Percentiles rank a stretch among this genome's conserved stretches.
Evolutionary conservation across 2,113 vertebrate genomes (phyloP).

Genomic region (Callionymus lyra): DNA sequence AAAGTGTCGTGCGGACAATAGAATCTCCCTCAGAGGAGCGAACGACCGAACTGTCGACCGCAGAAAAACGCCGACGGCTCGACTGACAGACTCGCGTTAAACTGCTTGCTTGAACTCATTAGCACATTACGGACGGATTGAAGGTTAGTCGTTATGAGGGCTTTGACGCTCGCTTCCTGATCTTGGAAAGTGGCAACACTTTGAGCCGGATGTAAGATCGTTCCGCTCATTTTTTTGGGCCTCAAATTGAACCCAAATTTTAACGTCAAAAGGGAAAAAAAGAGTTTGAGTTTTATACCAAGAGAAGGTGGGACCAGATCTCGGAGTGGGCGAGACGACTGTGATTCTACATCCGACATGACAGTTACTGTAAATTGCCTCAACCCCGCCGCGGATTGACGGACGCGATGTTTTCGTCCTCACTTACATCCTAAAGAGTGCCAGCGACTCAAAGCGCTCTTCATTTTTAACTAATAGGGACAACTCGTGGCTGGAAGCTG

Average conservation of each 20-base stretch:
- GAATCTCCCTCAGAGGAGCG: conserved; percentile 52
- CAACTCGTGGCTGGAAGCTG: conserved; percentile 59
- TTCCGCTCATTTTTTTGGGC: no score
- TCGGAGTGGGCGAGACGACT: no score
- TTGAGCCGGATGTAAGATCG: no score
- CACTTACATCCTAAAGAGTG: conserved; percentile 52
- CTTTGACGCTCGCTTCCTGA: no score
- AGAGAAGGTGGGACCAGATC: no score
- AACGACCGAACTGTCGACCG: conserved; percentile 55
- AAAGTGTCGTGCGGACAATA: conserved; percentile 43
- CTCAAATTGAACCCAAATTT: no score
- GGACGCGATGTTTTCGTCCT: conserved; percentile 54
- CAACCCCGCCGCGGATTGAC: conserved; percentile 37
- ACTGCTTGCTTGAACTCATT: conserved; percentile 64
- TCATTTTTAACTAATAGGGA: conserved; percentile 62
- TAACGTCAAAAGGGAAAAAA: no score
- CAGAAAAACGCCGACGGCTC: conserved; percentile 61
- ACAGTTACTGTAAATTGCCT: no score
- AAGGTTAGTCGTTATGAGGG: no score
- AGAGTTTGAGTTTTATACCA: no score
- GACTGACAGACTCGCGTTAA: conserved; percentile 66
- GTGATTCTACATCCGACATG: no score
- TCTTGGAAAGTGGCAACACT: no score
- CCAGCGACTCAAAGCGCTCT: conserved; percentile 50
- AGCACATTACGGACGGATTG: conserved; percentile 45